These are phyloP conservation scores for Trypoxylon attenuatum DNA, from an alignment of 2,888 invertebrate species.

Conservation along the genomic window DNA sequence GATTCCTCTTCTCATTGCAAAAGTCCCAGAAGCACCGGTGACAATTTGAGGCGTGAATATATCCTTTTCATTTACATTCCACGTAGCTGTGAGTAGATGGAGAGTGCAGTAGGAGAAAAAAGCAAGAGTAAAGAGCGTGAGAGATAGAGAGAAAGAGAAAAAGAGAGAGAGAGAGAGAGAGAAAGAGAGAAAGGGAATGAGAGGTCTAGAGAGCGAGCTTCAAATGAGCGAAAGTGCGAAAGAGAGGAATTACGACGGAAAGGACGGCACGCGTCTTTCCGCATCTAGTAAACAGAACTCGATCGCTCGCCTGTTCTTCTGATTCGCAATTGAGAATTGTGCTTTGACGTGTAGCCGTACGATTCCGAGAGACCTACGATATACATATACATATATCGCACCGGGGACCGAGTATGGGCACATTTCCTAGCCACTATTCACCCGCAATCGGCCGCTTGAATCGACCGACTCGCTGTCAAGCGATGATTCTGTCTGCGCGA, in stretches of 20 bases:
- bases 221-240: slow-evolving; percentile 9
- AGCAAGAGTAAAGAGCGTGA: slow-evolving; percentile 19
- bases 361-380: slow-evolving; percentile 4
- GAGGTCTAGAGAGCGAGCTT: background rate
- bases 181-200: slow-evolving; percentile 10
- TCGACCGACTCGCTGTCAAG: no score
- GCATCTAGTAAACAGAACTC: slow-evolving; percentile 38
- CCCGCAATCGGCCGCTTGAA: no score
- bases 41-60: slow-evolving; percentile 31
- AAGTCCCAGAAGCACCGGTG: slow-evolving; percentile 13
- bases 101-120: slow-evolving; percentile 17
- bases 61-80: slow-evolving; percentile 55
- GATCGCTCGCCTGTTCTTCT: slow-evolving; percentile 41
- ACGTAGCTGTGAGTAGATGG: slow-evolving; percentile 40
- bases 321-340: slow-evolving; percentile 34
- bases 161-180: background rate
- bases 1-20: no score
- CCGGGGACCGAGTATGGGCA: background rate
- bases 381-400: background rate
- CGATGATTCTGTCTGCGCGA: no score
- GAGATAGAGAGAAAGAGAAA: slow-evolving; percentile 4
- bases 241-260: slow-evolving; percentile 38
- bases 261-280: slow-evolving; percentile 45
- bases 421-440: no score
- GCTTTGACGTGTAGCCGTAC: slow-evolving; percentile 6